Conservation (phyloP, 2,797 vertebrate species). For the Bradypodion ventrale region DNA sequence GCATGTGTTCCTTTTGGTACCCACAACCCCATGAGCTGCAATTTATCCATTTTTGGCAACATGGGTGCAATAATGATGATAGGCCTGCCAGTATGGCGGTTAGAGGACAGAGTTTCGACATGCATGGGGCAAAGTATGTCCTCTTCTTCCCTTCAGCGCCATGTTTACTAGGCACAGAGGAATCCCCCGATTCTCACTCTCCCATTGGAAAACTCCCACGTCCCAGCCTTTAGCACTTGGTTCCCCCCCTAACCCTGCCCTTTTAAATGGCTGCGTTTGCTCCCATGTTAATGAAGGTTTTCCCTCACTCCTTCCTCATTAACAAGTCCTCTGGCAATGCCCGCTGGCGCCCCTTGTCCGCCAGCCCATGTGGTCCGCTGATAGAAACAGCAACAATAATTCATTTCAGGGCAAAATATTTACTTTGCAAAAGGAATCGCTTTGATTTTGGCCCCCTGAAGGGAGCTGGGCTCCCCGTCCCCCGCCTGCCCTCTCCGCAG, state of each 20-base stretch:
- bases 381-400: constrained; percentile 39
- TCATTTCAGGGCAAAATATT: constrained; percentile 39
- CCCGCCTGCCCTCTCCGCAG: not conserved
- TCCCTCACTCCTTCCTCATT: constrained; percentile 61
- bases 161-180: not conserved
- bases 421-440: constrained; percentile 10
- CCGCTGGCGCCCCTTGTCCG: not conserved
- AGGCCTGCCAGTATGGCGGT: not conserved
- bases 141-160: not conserved
- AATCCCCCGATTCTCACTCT: too few species aligned
- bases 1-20: too few species aligned
- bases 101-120: not conserved
- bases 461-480: not conserved
- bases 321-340: constrained; percentile 28
- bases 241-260: not conserved
- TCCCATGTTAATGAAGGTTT: constrained; percentile 40
- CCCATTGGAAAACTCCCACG: rapidly evolving
- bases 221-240: not conserved
- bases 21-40: too few species aligned
- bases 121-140: not conserved
- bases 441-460: constrained; percentile 51
- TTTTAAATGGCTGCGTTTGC: constrained; percentile 39
- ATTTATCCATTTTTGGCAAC: too few species aligned
- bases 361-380: not conserved
- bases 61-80: too few species aligned